Evolutionary conservation across 2,888 invertebrate genomes (phyloP).

Genomic region (Philopedon plagiatum): DNA sequence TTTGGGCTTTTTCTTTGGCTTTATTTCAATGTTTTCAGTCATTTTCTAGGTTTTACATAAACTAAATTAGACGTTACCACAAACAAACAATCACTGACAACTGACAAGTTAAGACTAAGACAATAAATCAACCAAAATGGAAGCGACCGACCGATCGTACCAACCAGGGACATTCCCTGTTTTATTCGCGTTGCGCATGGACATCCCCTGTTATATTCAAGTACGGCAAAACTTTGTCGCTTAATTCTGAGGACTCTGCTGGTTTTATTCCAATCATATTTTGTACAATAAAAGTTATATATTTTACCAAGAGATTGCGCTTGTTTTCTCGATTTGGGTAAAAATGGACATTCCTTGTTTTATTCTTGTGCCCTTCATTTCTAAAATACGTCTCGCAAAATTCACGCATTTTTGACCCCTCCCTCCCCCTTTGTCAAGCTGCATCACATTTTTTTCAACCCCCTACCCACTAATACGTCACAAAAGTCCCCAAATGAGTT

Average conservation of each 20-base stretch:
- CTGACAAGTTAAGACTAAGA: too few relatives aligned
- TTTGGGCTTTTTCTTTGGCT: conserved; percentile 4
- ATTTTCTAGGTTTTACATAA: background rate
- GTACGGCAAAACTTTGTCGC: too few relatives aligned
- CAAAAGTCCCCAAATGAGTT: too few relatives aligned
- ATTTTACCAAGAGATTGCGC: background rate
- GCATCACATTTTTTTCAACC: too few relatives aligned
- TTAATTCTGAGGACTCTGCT: background rate
- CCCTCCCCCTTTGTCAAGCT: too few relatives aligned
- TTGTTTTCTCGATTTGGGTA: background rate
- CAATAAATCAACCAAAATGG: background rate
- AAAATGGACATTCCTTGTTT: conserved; percentile 8
- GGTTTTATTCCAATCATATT: background rate
- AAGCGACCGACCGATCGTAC: too few relatives aligned
- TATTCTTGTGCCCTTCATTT: conserved; percentile 3
- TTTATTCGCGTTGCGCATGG: too few relatives aligned
- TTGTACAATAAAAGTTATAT: background rate
- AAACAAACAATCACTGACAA: background rate
- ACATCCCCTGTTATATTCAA: too few relatives aligned
- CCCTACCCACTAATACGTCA: too few relatives aligned
- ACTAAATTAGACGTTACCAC: background rate
- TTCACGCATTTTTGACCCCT: too few relatives aligned
- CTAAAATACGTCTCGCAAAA: too few relatives aligned
- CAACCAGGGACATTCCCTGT: too few relatives aligned
- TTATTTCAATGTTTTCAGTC: background rate